Percentiles rank a stretch among this genome's conserved stretches.
Conservation (phyloP, 2,113 vertebrate species). For the Gopherus evgoodei region DNA sequence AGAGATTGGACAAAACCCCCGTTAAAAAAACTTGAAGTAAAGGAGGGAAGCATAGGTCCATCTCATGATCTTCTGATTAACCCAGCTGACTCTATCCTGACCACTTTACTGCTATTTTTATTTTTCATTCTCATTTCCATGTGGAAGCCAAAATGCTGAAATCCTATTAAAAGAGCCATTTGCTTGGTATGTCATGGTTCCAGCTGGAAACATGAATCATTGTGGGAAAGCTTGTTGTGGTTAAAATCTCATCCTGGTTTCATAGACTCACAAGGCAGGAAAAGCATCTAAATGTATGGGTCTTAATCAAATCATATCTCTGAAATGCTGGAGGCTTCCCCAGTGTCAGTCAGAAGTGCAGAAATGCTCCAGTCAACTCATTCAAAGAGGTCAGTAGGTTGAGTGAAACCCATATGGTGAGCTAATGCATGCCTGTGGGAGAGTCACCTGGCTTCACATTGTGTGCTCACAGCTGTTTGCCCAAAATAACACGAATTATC, state of each 20-base stretch:
- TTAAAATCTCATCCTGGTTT: not conserved
- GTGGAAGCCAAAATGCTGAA: not conserved
- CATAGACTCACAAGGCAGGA: not conserved
- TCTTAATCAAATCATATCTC: not conserved
- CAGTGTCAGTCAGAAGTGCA: not conserved
- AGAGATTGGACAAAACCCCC: too few species aligned
- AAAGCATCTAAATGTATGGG: not conserved
- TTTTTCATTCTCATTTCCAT: constrained; percentile 1
- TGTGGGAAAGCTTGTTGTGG: not conserved
- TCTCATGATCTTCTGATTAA: too few species aligned
- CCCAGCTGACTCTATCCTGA: too few species aligned
- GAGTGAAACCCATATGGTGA: not conserved
- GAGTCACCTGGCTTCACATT: not conserved
- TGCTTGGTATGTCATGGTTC: not conserved
- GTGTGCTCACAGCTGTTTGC: not conserved
- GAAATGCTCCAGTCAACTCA: not conserved
- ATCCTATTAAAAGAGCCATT: not conserved
- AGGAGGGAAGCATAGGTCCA: too few species aligned
- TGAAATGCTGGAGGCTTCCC: not conserved
- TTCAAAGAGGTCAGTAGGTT: not conserved
- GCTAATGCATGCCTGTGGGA: accelerated
- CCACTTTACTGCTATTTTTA: not conserved
- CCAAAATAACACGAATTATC: constrained; percentile 62
- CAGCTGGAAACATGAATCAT: not conserved
- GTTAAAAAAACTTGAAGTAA: too few species aligned